phyloP scores from a whole-genome alignment of 2,113 vertebrate genomes.

The Amazona guildingii region DNA sequence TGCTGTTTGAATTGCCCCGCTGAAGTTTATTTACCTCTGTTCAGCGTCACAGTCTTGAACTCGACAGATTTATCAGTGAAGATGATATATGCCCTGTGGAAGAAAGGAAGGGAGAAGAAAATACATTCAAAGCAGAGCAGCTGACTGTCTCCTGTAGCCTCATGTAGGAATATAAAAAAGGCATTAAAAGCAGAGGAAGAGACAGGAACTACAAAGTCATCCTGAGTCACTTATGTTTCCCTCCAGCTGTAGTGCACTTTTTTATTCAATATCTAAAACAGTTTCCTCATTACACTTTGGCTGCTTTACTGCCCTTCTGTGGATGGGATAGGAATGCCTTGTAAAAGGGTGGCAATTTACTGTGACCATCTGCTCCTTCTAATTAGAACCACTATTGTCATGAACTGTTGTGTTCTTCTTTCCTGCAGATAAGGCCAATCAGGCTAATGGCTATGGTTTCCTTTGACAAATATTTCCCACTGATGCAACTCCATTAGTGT shows the following conservation, averaged over 20 bases:
- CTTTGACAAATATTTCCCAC: background rate
- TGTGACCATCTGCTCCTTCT: background rate
- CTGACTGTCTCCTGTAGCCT: background rate
- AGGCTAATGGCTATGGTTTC: background rate
- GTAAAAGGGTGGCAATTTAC: background rate
- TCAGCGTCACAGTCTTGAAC: background rate
- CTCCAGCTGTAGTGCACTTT: background rate
- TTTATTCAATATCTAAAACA: background rate
- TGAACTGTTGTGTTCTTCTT: background rate
- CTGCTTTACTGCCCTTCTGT: background rate
- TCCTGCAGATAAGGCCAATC: background rate
- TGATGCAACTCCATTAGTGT: background rate
- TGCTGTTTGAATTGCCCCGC: background rate
- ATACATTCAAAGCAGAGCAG: background rate
- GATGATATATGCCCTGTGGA: conserved; percentile 32
- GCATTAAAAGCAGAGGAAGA: background rate
- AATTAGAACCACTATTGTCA: background rate
- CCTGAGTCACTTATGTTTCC: background rate
- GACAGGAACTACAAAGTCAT: background rate
- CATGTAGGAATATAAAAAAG: background rate
- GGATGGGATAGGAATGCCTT: background rate
- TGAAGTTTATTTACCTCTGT: background rate
- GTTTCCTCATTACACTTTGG: background rate
- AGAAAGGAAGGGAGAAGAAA: background rate
- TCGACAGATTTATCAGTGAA: fast-evolving